Base-by-base conservation (phyloP, 2,888 invertebrate genomes). In the Leptogaster cylindrica region DNA sequence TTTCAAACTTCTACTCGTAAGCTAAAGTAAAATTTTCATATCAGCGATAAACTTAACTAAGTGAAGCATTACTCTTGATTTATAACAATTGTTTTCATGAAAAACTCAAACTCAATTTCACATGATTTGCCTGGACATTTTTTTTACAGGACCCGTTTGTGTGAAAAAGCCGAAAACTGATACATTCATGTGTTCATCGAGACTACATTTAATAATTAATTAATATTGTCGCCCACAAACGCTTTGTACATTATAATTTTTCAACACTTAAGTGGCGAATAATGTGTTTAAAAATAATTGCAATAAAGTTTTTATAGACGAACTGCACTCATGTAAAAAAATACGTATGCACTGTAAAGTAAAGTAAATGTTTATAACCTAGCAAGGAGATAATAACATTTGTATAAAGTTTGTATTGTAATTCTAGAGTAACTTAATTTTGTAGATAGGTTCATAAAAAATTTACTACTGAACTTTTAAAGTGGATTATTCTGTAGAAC, bases 361-460 rank as follows among this genome's bases (percentile, higher is more conserved):
- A 52, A 52, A 52, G 28, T 31, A 31, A 55, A 39, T 36, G 39
- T 33, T 55, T 23, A 39, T n/a, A 50, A 12, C 20, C 8, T 8
- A 25, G 25, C 25, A 46, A 55, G 3, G 14, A n/a, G n/a, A 55
- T 36, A 25, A 1, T 33, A 55, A 55, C n/a, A 55, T 36, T 55
- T 55, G 55, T 55, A 55, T 36, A 55, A 55, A 55, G 55, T 55
- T 55, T 55, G 36, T 55, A 55, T 55, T 20, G 55, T 36, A 36
- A 55, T 20, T 55, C 23, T 55, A 55, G 55, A 23, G 23, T 55
- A 55, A 39, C n/a, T 20, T 25, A 55, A 55, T 55, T 55, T 55
- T 55, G 55, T 55, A 55, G 55, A 31, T 55, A 55, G 55, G 55
- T 36, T 36, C 55, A 23, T 41, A 39, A 39, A 31, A 55, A 52